A percentile compares a stretch with the other conserved stretches of the same genome.
phyloP scores from a whole-genome alignment of 2,888 invertebrate genomes.

The Leptarthrus brevirostris region DNA sequence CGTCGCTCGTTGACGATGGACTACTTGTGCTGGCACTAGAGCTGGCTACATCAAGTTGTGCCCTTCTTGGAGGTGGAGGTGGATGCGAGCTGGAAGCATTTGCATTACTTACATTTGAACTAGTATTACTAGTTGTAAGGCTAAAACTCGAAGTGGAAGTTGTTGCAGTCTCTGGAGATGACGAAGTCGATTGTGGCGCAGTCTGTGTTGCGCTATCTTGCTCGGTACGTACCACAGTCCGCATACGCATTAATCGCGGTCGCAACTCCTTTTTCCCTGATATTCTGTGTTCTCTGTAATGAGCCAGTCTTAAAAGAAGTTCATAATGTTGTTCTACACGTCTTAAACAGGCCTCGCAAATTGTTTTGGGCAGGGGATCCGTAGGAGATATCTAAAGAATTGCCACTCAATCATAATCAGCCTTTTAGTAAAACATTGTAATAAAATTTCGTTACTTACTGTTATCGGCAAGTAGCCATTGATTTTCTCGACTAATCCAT shows the following conservation, averaged over 20 bases:
- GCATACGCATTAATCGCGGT: slow-evolving; percentile 21
- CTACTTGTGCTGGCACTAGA: slow-evolving; percentile 8
- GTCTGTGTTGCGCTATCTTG: slow-evolving; percentile 12
- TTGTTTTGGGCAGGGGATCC: slow-evolving; percentile 78
- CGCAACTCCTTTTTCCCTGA: slow-evolving; percentile 27
- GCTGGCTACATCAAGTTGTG: slow-evolving; percentile 20
- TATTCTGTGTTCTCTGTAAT: slow-evolving; percentile 43
- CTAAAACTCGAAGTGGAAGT: slow-evolving; percentile 33
- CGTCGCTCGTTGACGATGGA: slow-evolving; percentile 30
- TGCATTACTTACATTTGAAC: slow-evolving; percentile 25
- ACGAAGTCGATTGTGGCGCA: slow-evolving; percentile 2
- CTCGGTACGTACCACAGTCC: slow-evolving; percentile 4
- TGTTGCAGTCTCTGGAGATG: not conserved
- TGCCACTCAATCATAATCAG: not conserved
- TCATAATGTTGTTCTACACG: slow-evolving; percentile 72
- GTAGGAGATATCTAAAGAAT: slow-evolving; percentile 70
- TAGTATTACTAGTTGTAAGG: slow-evolving; percentile 41
- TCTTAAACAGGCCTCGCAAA: slow-evolving; percentile 72
- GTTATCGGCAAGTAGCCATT: slow-evolving; percentile 83
- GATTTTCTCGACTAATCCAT: slow-evolving; percentile 82
- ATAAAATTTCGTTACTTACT: slow-evolving; percentile 68
- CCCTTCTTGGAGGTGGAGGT: slow-evolving; percentile 30
- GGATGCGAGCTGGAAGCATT: slow-evolving; percentile 38
- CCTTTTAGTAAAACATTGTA: not conserved
- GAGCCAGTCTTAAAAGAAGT: slow-evolving; percentile 60